Conservation (phyloP, 2,888 invertebrate genomes). For the Leptinotarsa tumamoca region DNA sequence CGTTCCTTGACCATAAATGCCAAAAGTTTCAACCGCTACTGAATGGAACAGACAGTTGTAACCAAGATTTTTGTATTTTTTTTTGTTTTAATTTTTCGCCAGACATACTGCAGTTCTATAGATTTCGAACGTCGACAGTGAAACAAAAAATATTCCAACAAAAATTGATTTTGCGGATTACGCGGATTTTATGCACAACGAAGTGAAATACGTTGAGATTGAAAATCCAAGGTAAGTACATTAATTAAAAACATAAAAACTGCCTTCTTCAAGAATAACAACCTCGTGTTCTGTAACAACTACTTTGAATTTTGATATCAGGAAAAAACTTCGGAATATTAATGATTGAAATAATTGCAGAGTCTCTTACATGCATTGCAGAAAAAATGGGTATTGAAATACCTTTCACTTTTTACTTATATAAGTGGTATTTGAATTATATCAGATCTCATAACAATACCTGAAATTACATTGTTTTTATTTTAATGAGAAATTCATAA, state of each 20-base stretch:
- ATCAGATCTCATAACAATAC: constrained; percentile 1
- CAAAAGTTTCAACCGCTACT: too few relatives aligned
- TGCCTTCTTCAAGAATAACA: constrained; percentile 13
- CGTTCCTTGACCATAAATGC: too few relatives aligned
- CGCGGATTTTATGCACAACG: too few relatives aligned
- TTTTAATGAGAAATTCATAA: neutral
- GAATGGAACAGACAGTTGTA: too few relatives aligned
- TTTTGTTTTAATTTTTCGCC: too few relatives aligned
- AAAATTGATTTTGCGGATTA: too few relatives aligned
- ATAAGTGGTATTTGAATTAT: constrained; percentile 2
- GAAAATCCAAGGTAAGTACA: neutral
- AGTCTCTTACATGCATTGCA: constrained; percentile 5
- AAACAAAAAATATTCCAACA: too few relatives aligned
- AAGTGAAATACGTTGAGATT: neutral
- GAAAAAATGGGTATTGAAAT: constrained; percentile 10
- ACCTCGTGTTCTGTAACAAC: constrained; percentile 7
- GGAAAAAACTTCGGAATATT: constrained; percentile 8
- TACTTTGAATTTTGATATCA: constrained; percentile 7
- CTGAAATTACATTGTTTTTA: neutral
- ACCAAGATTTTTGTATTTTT: too few relatives aligned
- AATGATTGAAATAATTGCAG: constrained; percentile 11
- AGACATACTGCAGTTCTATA: too few relatives aligned
- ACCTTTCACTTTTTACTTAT: constrained; percentile 20
- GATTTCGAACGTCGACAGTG: too few relatives aligned
- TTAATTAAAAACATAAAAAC: constrained; percentile 2